A percentile compares a stretch with the other conserved stretches of the same genome.
Conservation (phyloP, 2,888 invertebrate genomes). For the Drosophila differens region DNA sequence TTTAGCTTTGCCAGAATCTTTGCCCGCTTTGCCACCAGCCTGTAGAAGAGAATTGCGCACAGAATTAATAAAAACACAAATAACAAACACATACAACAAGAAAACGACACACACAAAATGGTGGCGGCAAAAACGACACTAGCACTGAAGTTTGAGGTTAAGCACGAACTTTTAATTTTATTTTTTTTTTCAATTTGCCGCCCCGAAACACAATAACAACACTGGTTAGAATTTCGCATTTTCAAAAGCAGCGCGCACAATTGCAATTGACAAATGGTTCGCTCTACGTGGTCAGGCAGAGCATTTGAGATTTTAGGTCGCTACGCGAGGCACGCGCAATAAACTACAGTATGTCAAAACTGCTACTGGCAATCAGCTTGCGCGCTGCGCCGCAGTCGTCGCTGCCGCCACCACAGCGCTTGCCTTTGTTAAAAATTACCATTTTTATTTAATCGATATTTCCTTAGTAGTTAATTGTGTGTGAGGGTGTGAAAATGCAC, state of each 20-base stretch:
- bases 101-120: constrained; percentile 65
- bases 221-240: constrained; percentile 34
- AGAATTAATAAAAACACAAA: constrained; percentile 52
- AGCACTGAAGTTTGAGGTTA: constrained; percentile 64
- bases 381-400: constrained; percentile 50
- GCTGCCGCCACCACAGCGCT: constrained; percentile 7
- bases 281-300: constrained; percentile 30
- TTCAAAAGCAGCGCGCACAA: constrained; percentile 18
- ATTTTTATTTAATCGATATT: constrained; percentile 77
- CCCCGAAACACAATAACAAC: constrained; percentile 64
- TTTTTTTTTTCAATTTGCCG: constrained; percentile 31
- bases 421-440: constrained; percentile 62
- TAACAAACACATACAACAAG: constrained; percentile 32
- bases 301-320: constrained; percentile 54
- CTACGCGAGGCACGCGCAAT: constrained; percentile 68
- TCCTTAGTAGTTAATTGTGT: constrained; percentile 38
- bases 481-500: constrained; percentile 48
- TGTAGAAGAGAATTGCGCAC: constrained; percentile 78
- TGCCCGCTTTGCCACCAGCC: constrained; percentile 99
- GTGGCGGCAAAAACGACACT: constrained; percentile 64
- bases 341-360: constrained; percentile 41
- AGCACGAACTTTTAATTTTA: constrained; percentile 29
- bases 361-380: constrained; percentile 47
- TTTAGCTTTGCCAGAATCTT: constrained; percentile 99
- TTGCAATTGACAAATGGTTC: constrained; percentile 25